phyloP scores from a whole-genome alignment of 2,113 vertebrate genomes.

The Gracilinanus agilis region DNA sequence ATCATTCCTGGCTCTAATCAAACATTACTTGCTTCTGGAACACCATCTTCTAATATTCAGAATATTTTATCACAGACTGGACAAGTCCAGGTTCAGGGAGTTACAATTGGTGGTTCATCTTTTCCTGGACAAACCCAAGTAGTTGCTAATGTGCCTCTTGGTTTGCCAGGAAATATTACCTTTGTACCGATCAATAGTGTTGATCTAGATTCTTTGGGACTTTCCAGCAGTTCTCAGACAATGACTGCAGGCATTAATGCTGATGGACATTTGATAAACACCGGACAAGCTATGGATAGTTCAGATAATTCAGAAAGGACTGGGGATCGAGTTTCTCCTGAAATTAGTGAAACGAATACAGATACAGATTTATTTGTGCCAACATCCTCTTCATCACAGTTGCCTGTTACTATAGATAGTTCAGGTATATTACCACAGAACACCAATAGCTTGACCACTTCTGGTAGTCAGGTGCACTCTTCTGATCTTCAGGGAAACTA shows the following conservation, averaged over 20 bases:
- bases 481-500: constrained; percentile 95
- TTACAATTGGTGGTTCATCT: constrained; percentile 94
- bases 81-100: constrained; percentile 96
- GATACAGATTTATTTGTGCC: constrained; percentile 97
- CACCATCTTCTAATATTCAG: constrained; percentile 92
- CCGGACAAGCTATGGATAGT: constrained; percentile 91
- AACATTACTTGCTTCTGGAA: constrained; percentile 91
- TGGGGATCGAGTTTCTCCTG: constrained; percentile 93
- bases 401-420: constrained; percentile 92
- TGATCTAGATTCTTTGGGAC: constrained; percentile 98
- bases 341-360: constrained; percentile 92
- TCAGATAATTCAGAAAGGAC: constrained; percentile 93
- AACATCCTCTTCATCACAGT: constrained; percentile 94
- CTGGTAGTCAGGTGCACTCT: constrained; percentile 90
- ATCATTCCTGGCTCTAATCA: constrained; percentile 96
- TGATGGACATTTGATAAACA: constrained; percentile 96
- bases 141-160: constrained; percentile 97
- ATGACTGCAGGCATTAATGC: constrained; percentile 98
- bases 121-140: constrained; percentile 98
- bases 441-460: constrained; percentile 88
- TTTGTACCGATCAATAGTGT: constrained; percentile 99
- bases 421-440: constrained; percentile 94
- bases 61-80: constrained; percentile 97
- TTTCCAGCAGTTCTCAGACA: constrained; percentile 95
- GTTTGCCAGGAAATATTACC: constrained; percentile 98